Conservation (phyloP, 2,113 vertebrate species). For the Cyprinodon tularosa region DNA sequence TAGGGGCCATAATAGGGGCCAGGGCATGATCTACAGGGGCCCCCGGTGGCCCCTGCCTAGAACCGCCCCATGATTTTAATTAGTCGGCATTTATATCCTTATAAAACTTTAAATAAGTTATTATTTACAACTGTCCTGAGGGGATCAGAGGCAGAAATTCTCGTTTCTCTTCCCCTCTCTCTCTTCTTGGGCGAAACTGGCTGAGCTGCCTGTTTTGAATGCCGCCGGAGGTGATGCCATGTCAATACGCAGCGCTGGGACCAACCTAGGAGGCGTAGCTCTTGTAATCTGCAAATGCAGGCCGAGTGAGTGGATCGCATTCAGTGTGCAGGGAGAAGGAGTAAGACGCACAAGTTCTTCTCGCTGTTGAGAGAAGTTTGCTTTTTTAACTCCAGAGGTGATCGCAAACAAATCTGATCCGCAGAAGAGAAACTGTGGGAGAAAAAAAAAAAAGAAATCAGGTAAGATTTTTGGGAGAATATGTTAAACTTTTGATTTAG, state of each 20-base stretch:
- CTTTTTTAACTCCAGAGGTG: background rate
- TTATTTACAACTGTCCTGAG: too few relatives aligned
- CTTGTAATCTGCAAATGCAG: slow-evolving; percentile 66
- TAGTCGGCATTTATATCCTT: too few relatives aligned
- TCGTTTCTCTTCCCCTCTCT: background rate
- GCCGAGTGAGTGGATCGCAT: slow-evolving; percentile 28
- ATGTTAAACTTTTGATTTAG: background rate
- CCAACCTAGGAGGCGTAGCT: slow-evolving; percentile 70
- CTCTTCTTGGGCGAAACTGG: background rate
- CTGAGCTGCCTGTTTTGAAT: slow-evolving; percentile 10
- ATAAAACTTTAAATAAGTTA: too few relatives aligned
- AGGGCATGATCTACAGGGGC: too few relatives aligned
- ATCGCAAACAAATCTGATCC: slow-evolving; percentile 1
- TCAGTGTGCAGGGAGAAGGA: slow-evolving; percentile 25
- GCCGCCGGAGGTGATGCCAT: slow-evolving; percentile 36
- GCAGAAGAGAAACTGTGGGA: background rate
- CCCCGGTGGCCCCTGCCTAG: too few relatives aligned
- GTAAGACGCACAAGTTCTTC: slow-evolving; percentile 9
- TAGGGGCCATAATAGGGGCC: too few relatives aligned
- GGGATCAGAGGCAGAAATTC: background rate
- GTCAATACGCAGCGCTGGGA: slow-evolving; percentile 32
- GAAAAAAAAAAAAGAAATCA: slow-evolving; percentile 39
- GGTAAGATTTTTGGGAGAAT: background rate
- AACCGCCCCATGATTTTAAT: too few relatives aligned
- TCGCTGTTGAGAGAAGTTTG: slow-evolving; percentile 11